Percentiles rank a stretch among this genome's conserved stretches.
These are phyloP conservation scores for Miniopterus natalensis DNA, from an alignment of 2,113 vertebrate species.

Conservation along the genomic window DNA sequence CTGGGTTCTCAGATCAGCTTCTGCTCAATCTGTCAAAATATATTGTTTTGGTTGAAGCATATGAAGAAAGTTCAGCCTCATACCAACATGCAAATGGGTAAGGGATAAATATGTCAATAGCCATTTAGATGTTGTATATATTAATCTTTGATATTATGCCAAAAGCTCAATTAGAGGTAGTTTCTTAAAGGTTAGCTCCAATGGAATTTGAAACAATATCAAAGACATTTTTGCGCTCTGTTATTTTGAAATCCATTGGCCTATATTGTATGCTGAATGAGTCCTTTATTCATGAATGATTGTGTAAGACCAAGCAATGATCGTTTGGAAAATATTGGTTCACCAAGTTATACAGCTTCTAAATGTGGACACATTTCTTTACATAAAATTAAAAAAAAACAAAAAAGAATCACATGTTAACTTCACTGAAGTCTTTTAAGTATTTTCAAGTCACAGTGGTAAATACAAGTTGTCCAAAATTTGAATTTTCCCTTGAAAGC, in stretches of 20 bases:
- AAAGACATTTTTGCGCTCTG: neutral
- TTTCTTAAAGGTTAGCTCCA: neutral
- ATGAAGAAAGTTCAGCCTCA: neutral
- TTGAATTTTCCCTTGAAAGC: conserved; percentile 46
- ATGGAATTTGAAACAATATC: neutral
- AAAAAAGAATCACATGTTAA: neutral
- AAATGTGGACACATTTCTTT: neutral
- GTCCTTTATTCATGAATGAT: neutral
- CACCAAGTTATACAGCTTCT: neutral
- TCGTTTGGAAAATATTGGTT: neutral
- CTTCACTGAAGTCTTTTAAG: neutral
- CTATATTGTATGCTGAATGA: neutral
- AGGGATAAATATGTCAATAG: neutral
- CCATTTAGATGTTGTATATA: neutral
- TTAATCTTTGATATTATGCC: neutral
- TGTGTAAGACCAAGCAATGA: neutral
- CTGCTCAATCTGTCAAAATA: conserved; percentile 8
- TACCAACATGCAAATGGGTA: neutral
- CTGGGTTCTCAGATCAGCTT: neutral
- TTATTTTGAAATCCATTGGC: neutral
- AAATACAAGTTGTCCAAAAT: conserved; percentile 3
- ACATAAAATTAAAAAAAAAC: neutral
- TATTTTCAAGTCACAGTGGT: neutral
- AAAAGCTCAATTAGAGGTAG: neutral
- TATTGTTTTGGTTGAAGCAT: neutral